These are phyloP conservation scores for Rugalucina vietnamica DNA, from an alignment of 2,888 invertebrate genomes.

Conservation along the genomic window DNA sequence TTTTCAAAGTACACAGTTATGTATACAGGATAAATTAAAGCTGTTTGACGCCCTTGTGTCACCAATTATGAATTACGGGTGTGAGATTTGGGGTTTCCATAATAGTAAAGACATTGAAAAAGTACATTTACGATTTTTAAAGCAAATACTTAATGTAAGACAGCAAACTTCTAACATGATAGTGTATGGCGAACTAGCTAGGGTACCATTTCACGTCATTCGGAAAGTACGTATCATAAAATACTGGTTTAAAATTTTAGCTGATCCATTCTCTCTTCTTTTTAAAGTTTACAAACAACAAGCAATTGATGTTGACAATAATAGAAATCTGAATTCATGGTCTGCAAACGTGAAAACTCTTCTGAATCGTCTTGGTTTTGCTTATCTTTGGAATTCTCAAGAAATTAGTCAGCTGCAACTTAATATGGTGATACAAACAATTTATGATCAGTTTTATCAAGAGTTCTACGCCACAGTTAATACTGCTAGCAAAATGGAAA, in stretches of 20 bases:
- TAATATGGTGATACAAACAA: background rate
- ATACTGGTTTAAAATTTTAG: slow-evolving; percentile 25
- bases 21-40: background rate
- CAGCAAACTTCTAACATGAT: slow-evolving; percentile 1
- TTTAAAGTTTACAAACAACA: background rate
- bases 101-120: slow-evolving; percentile 29
- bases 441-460: background rate
- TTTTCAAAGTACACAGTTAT: background rate
- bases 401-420: background rate
- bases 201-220: slow-evolving; percentile 3
- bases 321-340: background rate
- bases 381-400: background rate
- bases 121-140: slow-evolving; percentile 32
- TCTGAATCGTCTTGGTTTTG: background rate
- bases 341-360: background rate
- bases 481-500: background rate
- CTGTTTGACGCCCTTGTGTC: slow-evolving; percentile 25
- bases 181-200: slow-evolving; percentile 30
- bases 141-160: slow-evolving; percentile 15
- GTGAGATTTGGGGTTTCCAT: slow-evolving; percentile 38
- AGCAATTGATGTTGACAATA: background rate
- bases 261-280: background rate
- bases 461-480: background rate
- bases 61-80: slow-evolving; percentile 23
- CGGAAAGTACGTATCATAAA: slow-evolving; percentile 22